Evolutionary conservation across 2,888 invertebrate species (phyloP).

Genomic region (Cosmopolites sordidus): DNA sequence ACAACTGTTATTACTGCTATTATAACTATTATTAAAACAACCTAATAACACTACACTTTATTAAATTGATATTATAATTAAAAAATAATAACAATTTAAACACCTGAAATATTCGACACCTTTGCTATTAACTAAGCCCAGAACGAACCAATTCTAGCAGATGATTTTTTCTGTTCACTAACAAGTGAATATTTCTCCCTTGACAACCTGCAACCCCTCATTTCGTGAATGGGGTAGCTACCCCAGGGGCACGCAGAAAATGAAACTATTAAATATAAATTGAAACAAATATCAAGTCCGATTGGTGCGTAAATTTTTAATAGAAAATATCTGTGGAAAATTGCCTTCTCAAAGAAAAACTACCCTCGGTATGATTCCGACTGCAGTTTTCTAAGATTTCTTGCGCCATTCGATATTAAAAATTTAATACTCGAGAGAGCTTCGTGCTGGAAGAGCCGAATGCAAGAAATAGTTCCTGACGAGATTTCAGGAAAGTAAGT

Average conservation of each 20-base stretch:
- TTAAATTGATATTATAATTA: no score
- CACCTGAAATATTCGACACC: no score
- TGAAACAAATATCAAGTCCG: constrained; percentile 41
- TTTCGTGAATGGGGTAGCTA: neutral
- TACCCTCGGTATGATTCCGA: neutral
- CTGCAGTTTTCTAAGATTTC: neutral
- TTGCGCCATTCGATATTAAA: neutral
- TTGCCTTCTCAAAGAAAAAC: constrained; percentile 10
- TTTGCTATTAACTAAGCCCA: no score
- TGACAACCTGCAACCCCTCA: constrained; percentile 7
- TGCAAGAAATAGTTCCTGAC: neutral
- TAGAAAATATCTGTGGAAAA: constrained; percentile 3
- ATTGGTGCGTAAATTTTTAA: constrained; percentile 31
- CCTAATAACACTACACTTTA: no score
- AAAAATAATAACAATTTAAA: no score
- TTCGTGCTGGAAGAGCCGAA: neutral
- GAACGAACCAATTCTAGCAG: constrained; percentile 5
- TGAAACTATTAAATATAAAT: constrained; percentile 43
- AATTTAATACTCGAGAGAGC: neutral
- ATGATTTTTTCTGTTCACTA: constrained; percentile 10
- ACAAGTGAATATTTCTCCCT: constrained; percentile 12
- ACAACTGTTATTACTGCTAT: no score
- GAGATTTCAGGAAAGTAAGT: neutral
- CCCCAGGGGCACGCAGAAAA: constrained; percentile 16
- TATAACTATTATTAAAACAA: no score